Evolutionary conservation across 2,113 vertebrate genomes (phyloP), one percentile per base, ranked within the genome.

Genomic region (Loxodonta africana): DNA sequence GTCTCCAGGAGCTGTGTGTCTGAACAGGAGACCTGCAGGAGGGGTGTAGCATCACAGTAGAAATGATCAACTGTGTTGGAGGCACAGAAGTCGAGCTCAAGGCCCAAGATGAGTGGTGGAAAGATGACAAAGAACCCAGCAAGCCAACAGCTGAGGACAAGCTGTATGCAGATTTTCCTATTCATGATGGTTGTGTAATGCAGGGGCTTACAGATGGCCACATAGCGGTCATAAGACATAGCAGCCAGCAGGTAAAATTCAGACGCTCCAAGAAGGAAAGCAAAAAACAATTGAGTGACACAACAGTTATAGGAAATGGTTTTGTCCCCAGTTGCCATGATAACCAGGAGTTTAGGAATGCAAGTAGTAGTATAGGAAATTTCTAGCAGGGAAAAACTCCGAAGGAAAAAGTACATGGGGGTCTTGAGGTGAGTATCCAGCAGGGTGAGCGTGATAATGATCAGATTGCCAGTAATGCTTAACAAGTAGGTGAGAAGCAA

Each of bases 361-460:
- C 97, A 97, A 5, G 95, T 91, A 14, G 87, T 83, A n/a, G 96
- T 97, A 15, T 91, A 97, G 1, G 94, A 96, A 76, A 97, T 94
- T 96, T 98, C 97, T 81, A 96, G 30, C 53, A 97, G 57, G 6
- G 97, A 97, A 85, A 97, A 98, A 71, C 97, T 98, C 30, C 30
- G 1, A 82, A 97, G 97, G 80, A 98, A 98, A 88, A 98, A 98
- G 25, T 97, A 96, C 95, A 98, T 98, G 48, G 97, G 97, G 3
- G 91, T 98, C 80, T 98, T 97, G 44, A 98, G 92, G 11, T 97
- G 96, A 60, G 15, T 8, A 62, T 98, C 93, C 71, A 97, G 6
- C 18, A 97, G n/a, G 25, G 95, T 95, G 23, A 98, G 87, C 0
- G 25, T n/a, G 78, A 97, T 96, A 83, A 97, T 95, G 37, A 15